A percentile compares a stretch with the other conserved stretches of the same genome.
Conservation (phyloP, 2,113 vertebrate species). For the Syngnathus typhle region DNA sequence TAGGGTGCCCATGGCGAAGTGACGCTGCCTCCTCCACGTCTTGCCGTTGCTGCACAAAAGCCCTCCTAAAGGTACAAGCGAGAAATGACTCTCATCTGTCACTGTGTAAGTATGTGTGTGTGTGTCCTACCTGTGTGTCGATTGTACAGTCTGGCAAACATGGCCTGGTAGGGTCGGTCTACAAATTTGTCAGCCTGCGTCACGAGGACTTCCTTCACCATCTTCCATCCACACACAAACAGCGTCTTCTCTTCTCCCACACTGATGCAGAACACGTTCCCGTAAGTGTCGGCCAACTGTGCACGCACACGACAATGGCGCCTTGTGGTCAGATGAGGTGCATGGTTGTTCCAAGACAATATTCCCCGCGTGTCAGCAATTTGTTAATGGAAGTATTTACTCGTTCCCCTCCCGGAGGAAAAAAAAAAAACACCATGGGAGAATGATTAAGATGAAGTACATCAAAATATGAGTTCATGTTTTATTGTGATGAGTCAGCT, state of each 20-base stretch:
- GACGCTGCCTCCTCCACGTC: conserved; percentile 74
- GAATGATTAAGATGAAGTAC: not conserved
- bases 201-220: conserved; percentile 77
- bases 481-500: no score
- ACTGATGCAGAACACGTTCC: conserved; percentile 64
- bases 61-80: conserved; percentile 43
- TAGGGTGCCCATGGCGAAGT: conserved; percentile 69
- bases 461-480: not conserved
- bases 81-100: not conserved
- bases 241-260: conserved; percentile 55
- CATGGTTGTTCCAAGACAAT: conserved; percentile 38
- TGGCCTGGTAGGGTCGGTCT: conserved; percentile 60
- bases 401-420: not conserved
- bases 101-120: not conserved
- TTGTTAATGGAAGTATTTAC: not conserved
- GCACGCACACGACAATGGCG: conserved; percentile 25
- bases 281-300: conserved; percentile 72
- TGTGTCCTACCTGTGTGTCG: conserved; percentile 53
- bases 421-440: not conserved
- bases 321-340: conserved; percentile 23
- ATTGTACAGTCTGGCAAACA: conserved; percentile 56
- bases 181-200: conserved; percentile 72
- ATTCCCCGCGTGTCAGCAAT: not conserved
- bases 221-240: conserved; percentile 64
- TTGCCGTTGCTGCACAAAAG: conserved; percentile 66